Evolutionary conservation across 2,797 vertebrate genomes (phyloP).

Genomic region (Chelmon rostratus): DNA sequence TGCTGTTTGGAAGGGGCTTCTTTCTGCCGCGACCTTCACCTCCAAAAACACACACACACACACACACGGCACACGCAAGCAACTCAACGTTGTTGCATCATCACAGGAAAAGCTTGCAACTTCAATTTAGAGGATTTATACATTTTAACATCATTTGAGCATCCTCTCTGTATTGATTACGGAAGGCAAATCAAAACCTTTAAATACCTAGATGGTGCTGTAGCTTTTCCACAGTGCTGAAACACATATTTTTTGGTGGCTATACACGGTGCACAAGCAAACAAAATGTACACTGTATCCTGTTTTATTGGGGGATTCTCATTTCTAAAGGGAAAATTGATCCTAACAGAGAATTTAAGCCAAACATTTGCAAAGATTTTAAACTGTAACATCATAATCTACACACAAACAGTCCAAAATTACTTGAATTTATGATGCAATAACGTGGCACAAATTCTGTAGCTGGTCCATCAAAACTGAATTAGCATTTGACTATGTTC

Average conservation of each 20-base stretch:
- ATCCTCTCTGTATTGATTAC: neutral
- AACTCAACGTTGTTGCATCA: neutral
- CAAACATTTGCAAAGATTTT: neutral
- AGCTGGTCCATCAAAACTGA: neutral
- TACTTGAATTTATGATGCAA: neutral
- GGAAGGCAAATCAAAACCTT: conserved; percentile 2
- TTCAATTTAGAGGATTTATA: neutral
- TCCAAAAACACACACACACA: conserved; percentile 42
- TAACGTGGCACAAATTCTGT: neutral
- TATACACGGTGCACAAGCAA: neutral
- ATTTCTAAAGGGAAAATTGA: neutral
- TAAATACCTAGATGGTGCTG: neutral
- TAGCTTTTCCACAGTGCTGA: neutral
- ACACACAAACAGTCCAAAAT: neutral
- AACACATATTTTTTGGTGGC: neutral
- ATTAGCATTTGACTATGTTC: neutral
- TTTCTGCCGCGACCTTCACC: conserved; percentile 73
- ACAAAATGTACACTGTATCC: neutral
- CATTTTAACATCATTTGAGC: neutral
- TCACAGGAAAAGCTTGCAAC: conserved; percentile 7
- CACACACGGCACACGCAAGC: neutral
- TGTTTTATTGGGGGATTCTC: neutral
- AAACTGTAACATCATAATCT: neutral
- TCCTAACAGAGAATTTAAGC: neutral
- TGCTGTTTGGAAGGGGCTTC: conserved; percentile 75